Evolutionary conservation across 2,888 invertebrate genomes (phyloP), one percentile per base, ranked within the genome.

Genomic region (Antheraea assamensis): DNA sequence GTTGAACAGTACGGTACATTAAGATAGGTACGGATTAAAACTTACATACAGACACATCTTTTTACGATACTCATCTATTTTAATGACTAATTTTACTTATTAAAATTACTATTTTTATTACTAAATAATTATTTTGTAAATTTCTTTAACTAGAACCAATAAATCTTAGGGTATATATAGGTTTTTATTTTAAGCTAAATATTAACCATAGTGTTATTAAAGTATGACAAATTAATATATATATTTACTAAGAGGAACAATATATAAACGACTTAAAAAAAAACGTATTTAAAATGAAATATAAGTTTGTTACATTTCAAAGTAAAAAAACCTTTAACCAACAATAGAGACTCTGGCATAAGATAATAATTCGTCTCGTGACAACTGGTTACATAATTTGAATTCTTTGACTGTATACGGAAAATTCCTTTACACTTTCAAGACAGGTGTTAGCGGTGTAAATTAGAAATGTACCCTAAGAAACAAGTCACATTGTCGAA

Each of bases 1-100:
- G 84, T 90, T 90, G 90, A 92, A 88, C 89, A 87, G 82, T 85
- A 83, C 71, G 83, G 83, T 85, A 90, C 89, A 89, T 87, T 83
- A 88, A 88, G 87, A 85, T 86, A 88, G 73, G 70, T 70, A 73
- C 73, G 70, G 88, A 86, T 86, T 85, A 84, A 84, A 73, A 78
- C 78, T 73, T 73, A 70, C 73, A 70, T 31, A 35, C 68, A 17
- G 70, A 55, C 70, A 73, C 73, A 55, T 47, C 42, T 27, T 70
- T 73, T 35, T 68, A 24, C 7, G 58, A 58, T 58, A 58, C 58
- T 24, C 21, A 24, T 21, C 5, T 21, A 52, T 52, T 52, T 52
- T 52, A 52, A 21, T 52, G 3, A 52, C 21, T 58, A 58, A 24
- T 58, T 58, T 58, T 58, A 58, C 24, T 21, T 24, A 13, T 55